These are phyloP conservation scores for Peucedramus taeniatus DNA, from an alignment of 2,113 vertebrate species.

Conservation along the genomic window DNA sequence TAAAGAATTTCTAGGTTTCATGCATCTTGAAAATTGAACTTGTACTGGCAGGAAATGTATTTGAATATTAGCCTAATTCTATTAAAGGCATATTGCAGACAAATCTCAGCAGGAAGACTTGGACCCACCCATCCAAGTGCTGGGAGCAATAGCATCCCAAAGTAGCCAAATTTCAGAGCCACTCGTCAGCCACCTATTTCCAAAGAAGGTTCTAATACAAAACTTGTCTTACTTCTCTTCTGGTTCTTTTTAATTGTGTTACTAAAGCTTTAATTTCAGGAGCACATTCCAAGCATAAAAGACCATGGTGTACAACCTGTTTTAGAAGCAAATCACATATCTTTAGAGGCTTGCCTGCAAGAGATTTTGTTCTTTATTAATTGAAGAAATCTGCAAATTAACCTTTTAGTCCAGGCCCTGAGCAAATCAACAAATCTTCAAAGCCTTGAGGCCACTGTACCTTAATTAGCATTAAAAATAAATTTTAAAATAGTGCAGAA, in stretches of 20 bases:
- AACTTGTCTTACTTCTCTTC: neutral
- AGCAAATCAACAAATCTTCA: neutral
- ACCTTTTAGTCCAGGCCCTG: neutral
- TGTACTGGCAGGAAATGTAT: neutral
- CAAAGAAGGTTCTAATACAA: neutral
- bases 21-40: neutral
- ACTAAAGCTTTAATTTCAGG: neutral
- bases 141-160: neutral
- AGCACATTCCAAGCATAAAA: neutral
- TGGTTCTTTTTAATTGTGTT: neutral
- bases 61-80: neutral
- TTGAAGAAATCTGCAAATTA: neutral
- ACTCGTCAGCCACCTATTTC: neutral
- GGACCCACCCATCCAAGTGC: neutral
- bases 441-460: neutral
- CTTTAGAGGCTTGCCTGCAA: neutral
- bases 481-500: neutral
- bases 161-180: neutral
- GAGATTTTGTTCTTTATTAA: neutral
- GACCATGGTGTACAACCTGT: neutral
- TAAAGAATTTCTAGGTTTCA: neutral
- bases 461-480: neutral
- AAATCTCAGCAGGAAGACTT: neutral
- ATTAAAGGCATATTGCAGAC: neutral
- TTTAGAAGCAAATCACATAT: neutral